phyloP scores from a whole-genome alignment of 2,113 vertebrate genomes.

The Stigmatopora nigra region DNA sequence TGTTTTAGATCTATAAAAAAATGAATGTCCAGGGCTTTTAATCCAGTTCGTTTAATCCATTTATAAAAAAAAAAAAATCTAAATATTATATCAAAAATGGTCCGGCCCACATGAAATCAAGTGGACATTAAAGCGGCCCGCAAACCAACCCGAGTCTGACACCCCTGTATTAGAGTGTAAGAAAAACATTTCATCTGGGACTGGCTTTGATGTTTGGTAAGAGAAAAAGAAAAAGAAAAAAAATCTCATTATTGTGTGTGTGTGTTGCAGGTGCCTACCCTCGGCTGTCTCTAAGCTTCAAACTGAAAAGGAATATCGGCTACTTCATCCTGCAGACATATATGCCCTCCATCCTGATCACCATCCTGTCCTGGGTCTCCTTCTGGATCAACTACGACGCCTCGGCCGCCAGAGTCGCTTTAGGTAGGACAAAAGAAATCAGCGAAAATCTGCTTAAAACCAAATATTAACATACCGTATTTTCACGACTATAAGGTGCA shows the following conservation, averaged over 20 bases:
- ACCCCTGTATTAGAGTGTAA: not conserved
- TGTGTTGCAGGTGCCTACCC: constrained; percentile 83
- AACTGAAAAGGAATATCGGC: constrained; percentile 95
- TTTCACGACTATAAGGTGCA: too few relatives aligned
- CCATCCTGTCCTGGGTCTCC: constrained; percentile 97
- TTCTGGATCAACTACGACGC: constrained; percentile 99
- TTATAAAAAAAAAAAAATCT: too few relatives aligned
- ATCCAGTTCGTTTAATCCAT: too few relatives aligned
- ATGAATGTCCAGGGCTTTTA: too few relatives aligned
- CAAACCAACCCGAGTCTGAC: too few relatives aligned
- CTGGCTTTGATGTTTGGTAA: too few relatives aligned
- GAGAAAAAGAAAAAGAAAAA: too few relatives aligned
- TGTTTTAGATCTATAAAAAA: too few relatives aligned
- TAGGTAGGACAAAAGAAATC: constrained; percentile 75
- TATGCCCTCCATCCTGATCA: constrained; percentile 98
- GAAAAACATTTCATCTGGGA: not conserved
- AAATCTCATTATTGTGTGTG: not conserved
- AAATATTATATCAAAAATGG: too few relatives aligned
- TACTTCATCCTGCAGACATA: constrained; percentile 99
- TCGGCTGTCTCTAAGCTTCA: constrained; percentile 94
- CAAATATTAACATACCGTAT: too few relatives aligned
- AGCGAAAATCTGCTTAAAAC: not conserved
- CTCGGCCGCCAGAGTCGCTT: constrained; percentile 94
- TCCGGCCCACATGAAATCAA: too few relatives aligned
- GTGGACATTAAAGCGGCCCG: too few relatives aligned